These are phyloP conservation scores for Pithys albifrons DNA, from an alignment of 2,113 vertebrate species.

Conservation along the genomic window DNA sequence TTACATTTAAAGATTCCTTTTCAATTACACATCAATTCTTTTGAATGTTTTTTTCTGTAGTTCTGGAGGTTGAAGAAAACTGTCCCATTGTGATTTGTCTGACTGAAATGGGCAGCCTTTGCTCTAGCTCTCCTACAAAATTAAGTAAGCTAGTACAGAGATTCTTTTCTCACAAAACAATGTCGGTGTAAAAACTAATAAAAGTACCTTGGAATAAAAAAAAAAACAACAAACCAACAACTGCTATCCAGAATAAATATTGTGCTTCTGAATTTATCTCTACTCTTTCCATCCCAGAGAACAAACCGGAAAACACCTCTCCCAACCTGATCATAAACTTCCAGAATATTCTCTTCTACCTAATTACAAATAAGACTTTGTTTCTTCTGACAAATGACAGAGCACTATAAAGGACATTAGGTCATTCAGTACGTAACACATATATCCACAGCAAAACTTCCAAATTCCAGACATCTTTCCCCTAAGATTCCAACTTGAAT, in stretches of 20 bases:
- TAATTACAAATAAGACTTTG: not conserved
- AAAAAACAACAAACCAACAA: not conserved
- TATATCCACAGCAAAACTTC: not conserved
- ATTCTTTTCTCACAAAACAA: not conserved
- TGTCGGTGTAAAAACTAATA: not conserved
- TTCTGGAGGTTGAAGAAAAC: not conserved
- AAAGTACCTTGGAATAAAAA: not conserved
- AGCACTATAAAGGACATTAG: not conserved
- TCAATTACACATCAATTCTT: not conserved
- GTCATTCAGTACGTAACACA: not conserved
- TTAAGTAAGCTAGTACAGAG: not conserved
- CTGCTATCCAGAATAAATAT: not conserved
- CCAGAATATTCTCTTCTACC: not conserved
- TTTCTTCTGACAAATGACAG: not conserved
- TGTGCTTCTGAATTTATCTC: not conserved
- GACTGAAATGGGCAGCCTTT: not conserved
- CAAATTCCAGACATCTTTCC: not conserved
- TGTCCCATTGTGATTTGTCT: not conserved
- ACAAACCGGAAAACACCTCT: not conserved
- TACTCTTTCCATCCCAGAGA: not conserved
- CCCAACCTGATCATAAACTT: not conserved
- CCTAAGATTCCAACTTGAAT: not conserved
- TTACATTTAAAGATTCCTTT: not conserved
- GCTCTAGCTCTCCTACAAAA: not conserved
- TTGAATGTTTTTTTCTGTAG: not conserved